Conservation (phyloP, 2,113 vertebrate genomes). For the Neolamprologus brichardi region DNA sequence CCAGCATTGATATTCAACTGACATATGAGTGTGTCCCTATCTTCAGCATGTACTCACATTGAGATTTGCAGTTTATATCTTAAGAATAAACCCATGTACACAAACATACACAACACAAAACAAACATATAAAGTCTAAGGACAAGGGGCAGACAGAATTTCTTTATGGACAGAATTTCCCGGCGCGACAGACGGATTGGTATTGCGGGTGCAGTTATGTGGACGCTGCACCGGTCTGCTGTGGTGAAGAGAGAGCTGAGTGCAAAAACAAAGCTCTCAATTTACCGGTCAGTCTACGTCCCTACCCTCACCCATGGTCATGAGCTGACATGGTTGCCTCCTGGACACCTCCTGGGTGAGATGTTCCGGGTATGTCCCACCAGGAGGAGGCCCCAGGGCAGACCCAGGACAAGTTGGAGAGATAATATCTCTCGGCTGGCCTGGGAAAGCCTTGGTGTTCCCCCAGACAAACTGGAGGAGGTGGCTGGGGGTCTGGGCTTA, state of each 20-base stretch:
- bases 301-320: neutral
- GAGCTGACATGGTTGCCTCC: neutral
- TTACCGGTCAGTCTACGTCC: neutral
- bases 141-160: neutral
- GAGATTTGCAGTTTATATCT: neutral
- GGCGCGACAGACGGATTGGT: neutral
- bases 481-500: neutral
- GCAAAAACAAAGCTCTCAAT: neutral
- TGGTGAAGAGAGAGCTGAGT: neutral
- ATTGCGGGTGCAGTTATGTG: neutral
- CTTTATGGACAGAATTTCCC: neutral
- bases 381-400: neutral
- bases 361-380: neutral
- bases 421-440: neutral
- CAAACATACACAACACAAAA: neutral
- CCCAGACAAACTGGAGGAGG: neutral
- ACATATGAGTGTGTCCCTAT: neutral
- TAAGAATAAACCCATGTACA: neutral
- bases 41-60: neutral
- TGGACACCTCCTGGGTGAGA: neutral
- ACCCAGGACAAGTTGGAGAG: neutral
- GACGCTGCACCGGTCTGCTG: neutral
- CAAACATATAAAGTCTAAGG: neutral
- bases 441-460: neutral
- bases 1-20: neutral